A percentile compares a stretch with the other conserved stretches of the same genome.
Evolutionary conservation across 92 coral and sea anemone genomes (phyloP).

Genomic region (Palythoa grandis): DNA sequence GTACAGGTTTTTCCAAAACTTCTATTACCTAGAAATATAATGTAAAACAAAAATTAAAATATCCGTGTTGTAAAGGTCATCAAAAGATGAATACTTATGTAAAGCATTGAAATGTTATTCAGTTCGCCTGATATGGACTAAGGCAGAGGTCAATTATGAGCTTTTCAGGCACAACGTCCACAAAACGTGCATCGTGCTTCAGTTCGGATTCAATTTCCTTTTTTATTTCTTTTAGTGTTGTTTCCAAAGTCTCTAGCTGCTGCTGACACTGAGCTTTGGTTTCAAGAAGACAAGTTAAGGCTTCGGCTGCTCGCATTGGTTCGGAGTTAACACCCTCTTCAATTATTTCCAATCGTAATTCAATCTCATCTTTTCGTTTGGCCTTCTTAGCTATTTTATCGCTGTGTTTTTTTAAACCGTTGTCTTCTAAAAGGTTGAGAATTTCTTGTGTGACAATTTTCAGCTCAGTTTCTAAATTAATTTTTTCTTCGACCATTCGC

Average conservation of each 20-base stretch:
- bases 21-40: too few species aligned
- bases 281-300: slow-evolving; percentile 23
- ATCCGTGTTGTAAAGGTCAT: too few species aligned
- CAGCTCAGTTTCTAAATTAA: slow-evolving; percentile 10
- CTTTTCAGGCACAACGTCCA: slow-evolving; percentile 18
- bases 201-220: slow-evolving; percentile 15
- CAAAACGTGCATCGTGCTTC: slow-evolving; percentile 9
- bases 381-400: slow-evolving; percentile 39
- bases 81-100: too few species aligned
- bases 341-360: slow-evolving; percentile 38
- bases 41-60: too few species aligned
- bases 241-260: background rate
- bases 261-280: slow-evolving; percentile 1
- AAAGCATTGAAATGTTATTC: too few species aligned
- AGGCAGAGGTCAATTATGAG: slow-evolving; percentile 24
- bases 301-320: slow-evolving; percentile 45
- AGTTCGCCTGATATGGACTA: background rate
- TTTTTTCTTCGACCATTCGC: slow-evolving; percentile 26
- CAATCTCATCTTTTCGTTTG: slow-evolving; percentile 49
- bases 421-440: slow-evolving; percentile 18
- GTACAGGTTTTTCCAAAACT: too few species aligned
- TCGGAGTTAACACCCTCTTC: slow-evolving; percentile 28
- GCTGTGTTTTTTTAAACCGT: slow-evolving; percentile 25
- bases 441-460: slow-evolving; percentile 22
- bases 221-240: background rate